Percentiles rank a stretch among this genome's conserved stretches.
Conservation (phyloP, 2,888 invertebrate genomes). For the Cosmorhoe ocellata region DNA sequence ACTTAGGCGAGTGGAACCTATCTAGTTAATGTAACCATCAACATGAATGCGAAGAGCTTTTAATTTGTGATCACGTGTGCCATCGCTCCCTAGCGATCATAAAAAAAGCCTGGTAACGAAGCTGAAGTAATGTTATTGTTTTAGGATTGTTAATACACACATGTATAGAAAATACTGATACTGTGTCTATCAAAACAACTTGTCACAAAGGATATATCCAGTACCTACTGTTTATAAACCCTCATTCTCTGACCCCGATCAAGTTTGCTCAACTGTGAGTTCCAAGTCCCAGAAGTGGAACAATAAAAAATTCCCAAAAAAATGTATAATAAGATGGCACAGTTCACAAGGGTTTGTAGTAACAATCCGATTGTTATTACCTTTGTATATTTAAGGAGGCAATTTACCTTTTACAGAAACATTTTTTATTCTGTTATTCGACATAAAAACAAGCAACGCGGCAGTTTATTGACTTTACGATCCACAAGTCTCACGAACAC, state of each 20-base stretch:
- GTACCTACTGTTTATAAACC: background rate
- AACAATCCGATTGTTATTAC: constrained; percentile 24
- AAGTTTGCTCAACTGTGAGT: background rate
- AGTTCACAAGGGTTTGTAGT: constrained; percentile 10
- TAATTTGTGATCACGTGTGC: no score
- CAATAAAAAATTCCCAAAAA: background rate
- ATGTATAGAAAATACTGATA: no score
- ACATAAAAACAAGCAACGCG: constrained; percentile 29
- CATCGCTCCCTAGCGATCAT: no score
- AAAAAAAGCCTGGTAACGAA: no score
- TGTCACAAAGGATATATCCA: no score
- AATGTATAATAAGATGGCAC: background rate
- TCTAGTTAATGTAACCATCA: no score
- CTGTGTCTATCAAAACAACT: no score
- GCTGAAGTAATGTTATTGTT: no score
- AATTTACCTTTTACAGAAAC: constrained; percentile 25
- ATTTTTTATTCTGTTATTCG: constrained; percentile 28
- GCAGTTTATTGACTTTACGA: constrained; percentile 32
- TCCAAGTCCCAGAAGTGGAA: background rate
- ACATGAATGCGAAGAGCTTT: no score
- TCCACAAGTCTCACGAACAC: constrained; percentile 27
- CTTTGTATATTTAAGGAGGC: constrained; percentile 25
- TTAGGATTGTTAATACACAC: no score
- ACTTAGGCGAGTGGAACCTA: no score
- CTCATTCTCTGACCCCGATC: background rate